These are phyloP conservation scores for Temnothorax rugatulus DNA, from an alignment of 2,888 invertebrate species.

Conservation along the genomic window DNA sequence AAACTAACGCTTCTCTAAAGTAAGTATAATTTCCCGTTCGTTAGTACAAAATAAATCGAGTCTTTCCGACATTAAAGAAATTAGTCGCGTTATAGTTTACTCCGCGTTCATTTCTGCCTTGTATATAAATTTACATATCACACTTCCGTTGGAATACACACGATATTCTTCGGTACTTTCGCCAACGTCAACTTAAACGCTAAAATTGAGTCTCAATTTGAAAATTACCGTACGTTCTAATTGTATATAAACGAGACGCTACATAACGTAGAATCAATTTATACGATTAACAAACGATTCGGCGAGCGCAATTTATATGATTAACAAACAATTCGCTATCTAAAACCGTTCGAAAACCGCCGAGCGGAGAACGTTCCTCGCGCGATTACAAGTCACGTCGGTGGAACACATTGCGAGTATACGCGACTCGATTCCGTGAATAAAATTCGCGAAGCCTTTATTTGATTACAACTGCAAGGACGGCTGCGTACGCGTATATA, in stretches of 20 bases:
- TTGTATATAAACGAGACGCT: neutral
- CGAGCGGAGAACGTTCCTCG: slow-evolving; percentile 36
- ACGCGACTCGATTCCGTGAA: slow-evolving; percentile 12
- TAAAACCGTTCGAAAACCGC: slow-evolving; percentile 19
- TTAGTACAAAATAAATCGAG: neutral
- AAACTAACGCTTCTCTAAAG: neutral
- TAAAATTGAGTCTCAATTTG: neutral
- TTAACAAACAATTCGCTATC: slow-evolving; percentile 26
- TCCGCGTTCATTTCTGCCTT: neutral
- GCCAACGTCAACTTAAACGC: slow-evolving; percentile 3
- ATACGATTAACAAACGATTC: neutral
- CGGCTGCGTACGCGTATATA: slow-evolving; percentile 41
- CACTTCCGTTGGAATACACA: neutral
- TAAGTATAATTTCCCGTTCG: neutral
- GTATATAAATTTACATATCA: slow-evolving; percentile 16
- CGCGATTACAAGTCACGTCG: slow-evolving; percentile 20
- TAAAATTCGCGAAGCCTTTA: slow-evolving; percentile 20
- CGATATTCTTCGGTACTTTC: neutral
- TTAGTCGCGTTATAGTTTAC: neutral
- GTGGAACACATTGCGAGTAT: slow-evolving; percentile 21
- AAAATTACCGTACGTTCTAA: neutral
- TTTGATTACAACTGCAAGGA: slow-evolving; percentile 54
- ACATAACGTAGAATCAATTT: slow-evolving; percentile 12
- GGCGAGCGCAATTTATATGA: slow-evolving; percentile 15
- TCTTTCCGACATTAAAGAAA: neutral